A percentile compares a stretch with the other conserved stretches of the same genome.
These are phyloP conservation scores for Ictalurus furcatus DNA, from an alignment of 2,113 vertebrate genomes.

Conservation along the genomic window DNA sequence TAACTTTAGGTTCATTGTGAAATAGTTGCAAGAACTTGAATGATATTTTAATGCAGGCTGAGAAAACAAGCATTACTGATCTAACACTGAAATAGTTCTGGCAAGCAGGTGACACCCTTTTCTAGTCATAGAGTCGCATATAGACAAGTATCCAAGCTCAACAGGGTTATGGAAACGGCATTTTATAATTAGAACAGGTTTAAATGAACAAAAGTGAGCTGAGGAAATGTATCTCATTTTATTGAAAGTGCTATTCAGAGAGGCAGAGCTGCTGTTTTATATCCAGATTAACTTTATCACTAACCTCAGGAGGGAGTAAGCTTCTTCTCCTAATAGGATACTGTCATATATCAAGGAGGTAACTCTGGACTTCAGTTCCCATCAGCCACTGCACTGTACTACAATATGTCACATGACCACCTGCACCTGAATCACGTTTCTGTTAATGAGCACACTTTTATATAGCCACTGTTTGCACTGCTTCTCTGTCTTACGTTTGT, in stretches of 20 bases:
- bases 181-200: background rate
- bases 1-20: background rate
- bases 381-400: too few relatives aligned
- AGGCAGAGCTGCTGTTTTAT: constrained; percentile 9
- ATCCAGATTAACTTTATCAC: constrained; percentile 29
- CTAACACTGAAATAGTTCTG: background rate
- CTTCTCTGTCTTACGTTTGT: too few relatives aligned
- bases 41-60: background rate
- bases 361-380: too few relatives aligned
- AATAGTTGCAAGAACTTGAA: background rate
- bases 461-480: too few relatives aligned
- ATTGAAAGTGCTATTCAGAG: background rate
- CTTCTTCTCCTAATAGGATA: constrained; percentile 27
- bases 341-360: too few relatives aligned
- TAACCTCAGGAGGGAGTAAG: constrained; percentile 15
- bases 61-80: constrained; percentile 7
- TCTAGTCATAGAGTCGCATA: background rate
- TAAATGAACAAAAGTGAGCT: constrained; percentile 5
- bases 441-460: too few relatives aligned
- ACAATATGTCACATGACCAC: too few relatives aligned
- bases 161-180: background rate
- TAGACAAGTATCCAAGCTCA: background rate
- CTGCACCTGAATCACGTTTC: too few relatives aligned
- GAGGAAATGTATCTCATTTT: background rate
- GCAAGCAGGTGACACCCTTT: background rate